These are phyloP conservation scores for Myopa testacea DNA, from an alignment of 2,888 invertebrate genomes.

Conservation along the genomic window DNA sequence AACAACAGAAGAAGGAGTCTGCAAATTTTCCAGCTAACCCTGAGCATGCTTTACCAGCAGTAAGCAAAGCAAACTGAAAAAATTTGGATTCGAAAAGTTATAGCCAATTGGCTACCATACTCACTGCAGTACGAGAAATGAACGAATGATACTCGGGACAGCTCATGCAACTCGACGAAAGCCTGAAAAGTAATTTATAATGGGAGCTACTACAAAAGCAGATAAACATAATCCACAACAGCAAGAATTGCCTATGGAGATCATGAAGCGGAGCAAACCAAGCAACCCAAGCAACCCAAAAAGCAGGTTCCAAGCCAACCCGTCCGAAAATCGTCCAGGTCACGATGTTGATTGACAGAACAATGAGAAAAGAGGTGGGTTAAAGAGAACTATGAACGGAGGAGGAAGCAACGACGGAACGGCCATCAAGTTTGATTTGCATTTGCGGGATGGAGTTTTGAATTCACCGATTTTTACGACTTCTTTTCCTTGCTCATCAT, in stretches of 20 bases:
- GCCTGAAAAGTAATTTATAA: slow-evolving; percentile 5
- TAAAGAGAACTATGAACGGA: slow-evolving; percentile 44
- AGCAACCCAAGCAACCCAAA: background rate
- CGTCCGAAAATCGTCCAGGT: slow-evolving; percentile 13
- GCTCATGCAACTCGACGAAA: background rate
- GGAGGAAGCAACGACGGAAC: slow-evolving; percentile 34
- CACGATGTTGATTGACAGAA: slow-evolving; percentile 64
- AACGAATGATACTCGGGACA: background rate
- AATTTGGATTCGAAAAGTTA: too few relatives aligned
- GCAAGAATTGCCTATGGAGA: slow-evolving; percentile 20
- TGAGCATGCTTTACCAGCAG: too few relatives aligned
- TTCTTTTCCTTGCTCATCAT: background rate
- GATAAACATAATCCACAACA: background rate
- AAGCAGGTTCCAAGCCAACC: slow-evolving; percentile 8
- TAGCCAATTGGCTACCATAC: too few relatives aligned
- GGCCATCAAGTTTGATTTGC: slow-evolving; percentile 57
- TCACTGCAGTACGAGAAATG: too few relatives aligned
- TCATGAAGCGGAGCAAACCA: slow-evolving; percentile 3
- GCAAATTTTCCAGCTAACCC: too few relatives aligned
- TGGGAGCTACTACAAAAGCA: slow-evolving; percentile 1
- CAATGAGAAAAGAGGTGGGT: slow-evolving; percentile 69
- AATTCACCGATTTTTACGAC: slow-evolving; percentile 31
- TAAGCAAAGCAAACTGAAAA: too few relatives aligned
- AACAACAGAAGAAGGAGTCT: too few relatives aligned
- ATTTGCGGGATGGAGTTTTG: slow-evolving; percentile 52